Percentiles rank a stretch among this genome's conserved stretches.
Conservation (phyloP, 2,113 vertebrate genomes). For the Theristicus caerulescens region DNA sequence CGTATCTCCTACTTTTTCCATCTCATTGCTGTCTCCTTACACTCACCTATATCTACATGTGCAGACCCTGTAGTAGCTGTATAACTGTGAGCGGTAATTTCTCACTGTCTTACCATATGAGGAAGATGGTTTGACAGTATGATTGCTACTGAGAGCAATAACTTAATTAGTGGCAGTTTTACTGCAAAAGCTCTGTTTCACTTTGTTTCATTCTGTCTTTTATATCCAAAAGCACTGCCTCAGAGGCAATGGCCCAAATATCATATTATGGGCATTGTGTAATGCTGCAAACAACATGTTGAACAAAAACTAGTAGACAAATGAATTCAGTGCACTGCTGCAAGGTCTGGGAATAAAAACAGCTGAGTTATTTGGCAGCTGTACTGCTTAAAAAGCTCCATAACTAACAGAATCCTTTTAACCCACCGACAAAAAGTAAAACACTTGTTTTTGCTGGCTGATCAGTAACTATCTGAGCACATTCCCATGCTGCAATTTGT, state of each 20-base stretch:
- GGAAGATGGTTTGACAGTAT: background rate
- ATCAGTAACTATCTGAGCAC: background rate
- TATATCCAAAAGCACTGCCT: background rate
- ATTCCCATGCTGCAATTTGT: background rate
- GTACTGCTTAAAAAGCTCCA: background rate
- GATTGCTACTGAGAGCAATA: background rate
- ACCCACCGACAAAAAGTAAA: background rate
- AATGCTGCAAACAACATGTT: background rate
- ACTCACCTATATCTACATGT: background rate
- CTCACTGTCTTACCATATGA: background rate
- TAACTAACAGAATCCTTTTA: slow-evolving; percentile 26
- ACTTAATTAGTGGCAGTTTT: background rate
- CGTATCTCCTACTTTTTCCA: background rate
- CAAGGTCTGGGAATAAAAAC: background rate
- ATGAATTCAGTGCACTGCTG: background rate
- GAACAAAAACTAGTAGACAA: background rate
- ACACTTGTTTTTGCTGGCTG: background rate
- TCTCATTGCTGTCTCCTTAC: background rate
- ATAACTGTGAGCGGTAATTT: background rate
- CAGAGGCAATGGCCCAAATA: background rate
- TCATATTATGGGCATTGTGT: background rate
- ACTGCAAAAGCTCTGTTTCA: background rate
- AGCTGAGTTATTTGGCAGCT: background rate
- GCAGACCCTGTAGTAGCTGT: background rate
- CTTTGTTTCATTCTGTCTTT: background rate